Evolutionary conservation across 1,140 invertebrate genomes (phyloP).

Genomic region (Dufourea novaeangliae): DNA sequence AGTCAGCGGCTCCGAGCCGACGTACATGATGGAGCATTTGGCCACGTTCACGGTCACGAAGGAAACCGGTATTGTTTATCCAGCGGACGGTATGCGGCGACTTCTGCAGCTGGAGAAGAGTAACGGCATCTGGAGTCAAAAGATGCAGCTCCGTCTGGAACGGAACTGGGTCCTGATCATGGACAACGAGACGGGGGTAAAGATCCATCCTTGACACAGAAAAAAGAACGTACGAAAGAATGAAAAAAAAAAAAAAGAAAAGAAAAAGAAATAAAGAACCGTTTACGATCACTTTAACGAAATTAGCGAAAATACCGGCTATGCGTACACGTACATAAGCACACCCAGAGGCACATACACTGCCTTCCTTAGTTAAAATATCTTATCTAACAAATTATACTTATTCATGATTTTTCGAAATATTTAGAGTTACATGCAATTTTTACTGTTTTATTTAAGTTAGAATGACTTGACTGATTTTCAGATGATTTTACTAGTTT

Average conservation of each 20-base stretch:
- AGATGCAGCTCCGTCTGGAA: constrained; percentile 96
- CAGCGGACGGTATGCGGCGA: constrained; percentile 96
- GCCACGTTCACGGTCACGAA: constrained; percentile 97
- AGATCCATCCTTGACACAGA: constrained; percentile 68
- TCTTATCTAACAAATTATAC: too few species aligned
- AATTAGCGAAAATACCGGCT: background rate
- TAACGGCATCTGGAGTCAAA: constrained; percentile 99
- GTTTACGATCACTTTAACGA: background rate
- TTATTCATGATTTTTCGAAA: too few species aligned
- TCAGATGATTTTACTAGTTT: too few species aligned
- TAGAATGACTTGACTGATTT: too few species aligned
- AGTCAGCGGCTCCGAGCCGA: constrained; percentile 85
- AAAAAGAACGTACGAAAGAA: too few species aligned
- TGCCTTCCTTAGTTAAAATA: too few species aligned
- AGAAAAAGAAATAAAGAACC: background rate
- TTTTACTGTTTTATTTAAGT: too few species aligned
- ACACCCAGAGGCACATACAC: too few species aligned
- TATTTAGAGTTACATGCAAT: too few species aligned
- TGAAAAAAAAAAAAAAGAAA: too few species aligned
- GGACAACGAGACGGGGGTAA: constrained; percentile 97
- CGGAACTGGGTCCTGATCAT: constrained; percentile 95
- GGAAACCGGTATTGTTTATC: constrained; percentile 92
- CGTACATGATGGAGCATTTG: constrained; percentile 97
- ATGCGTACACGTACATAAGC: too few species aligned
- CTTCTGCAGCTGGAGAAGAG: constrained; percentile 98